Conservation (phyloP, 2,888 invertebrate genomes). For the Sisyra nigra region DNA sequence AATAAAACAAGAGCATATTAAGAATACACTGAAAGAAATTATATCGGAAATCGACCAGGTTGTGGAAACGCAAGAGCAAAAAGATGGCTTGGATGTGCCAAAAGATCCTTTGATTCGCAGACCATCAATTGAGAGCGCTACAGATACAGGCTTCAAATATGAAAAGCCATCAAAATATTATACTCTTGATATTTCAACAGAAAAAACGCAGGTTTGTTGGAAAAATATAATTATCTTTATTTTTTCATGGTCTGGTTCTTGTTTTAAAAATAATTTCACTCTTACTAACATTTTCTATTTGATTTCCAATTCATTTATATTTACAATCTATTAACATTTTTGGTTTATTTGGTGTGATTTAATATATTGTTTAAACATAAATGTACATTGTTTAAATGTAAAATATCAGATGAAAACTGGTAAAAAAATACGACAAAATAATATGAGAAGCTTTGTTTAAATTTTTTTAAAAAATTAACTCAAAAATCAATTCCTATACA, state of each 20-base stretch:
- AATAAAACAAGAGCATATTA: slow-evolving; percentile 35
- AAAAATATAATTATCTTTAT: neutral
- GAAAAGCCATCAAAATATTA: slow-evolving; percentile 11
- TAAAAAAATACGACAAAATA: too few species aligned
- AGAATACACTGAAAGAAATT: slow-evolving; percentile 38
- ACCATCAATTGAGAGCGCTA: slow-evolving; percentile 7
- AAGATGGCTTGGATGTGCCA: slow-evolving; percentile 10
- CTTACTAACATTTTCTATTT: neutral
- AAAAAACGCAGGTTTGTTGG: slow-evolving; percentile 1
- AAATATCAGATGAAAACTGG: too few species aligned
- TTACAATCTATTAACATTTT: too few species aligned
- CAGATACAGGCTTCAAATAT: slow-evolving; percentile 13
- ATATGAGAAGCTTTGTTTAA: too few species aligned
- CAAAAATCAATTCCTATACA: too few species aligned
- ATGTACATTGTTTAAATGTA: too few species aligned
- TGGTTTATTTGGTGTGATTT: too few species aligned
- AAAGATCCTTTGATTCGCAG: neutral
- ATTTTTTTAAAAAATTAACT: too few species aligned
- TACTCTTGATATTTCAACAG: slow-evolving; percentile 2
- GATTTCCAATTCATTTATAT: neutral
- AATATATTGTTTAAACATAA: too few species aligned
- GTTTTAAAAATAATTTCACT: too few species aligned
- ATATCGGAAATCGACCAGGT: slow-evolving; percentile 42
- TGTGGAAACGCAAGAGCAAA: slow-evolving; percentile 29
- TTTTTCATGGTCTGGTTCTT: neutral